Base-by-base conservation (phyloP, 2,888 invertebrate genomes). In the Cylloceria caligata region DNA sequence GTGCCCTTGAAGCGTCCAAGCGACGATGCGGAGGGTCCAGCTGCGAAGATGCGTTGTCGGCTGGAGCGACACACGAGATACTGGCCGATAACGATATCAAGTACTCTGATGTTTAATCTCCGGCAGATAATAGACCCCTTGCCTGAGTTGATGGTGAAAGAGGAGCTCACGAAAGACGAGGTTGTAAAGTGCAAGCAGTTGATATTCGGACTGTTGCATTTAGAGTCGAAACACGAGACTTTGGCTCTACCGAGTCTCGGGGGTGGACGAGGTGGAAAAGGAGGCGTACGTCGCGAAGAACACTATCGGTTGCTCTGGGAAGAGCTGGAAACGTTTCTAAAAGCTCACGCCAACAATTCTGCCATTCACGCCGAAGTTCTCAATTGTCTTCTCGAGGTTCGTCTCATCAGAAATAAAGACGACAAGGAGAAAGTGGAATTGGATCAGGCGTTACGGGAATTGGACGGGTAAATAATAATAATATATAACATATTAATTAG, bases 291-390 rank as follows among this genome's bases (percentile, higher is more conserved):
- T 24, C 95, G 96, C 84, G 98, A 98, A 87, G 98, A 99, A 89
- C 98, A 98, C 88, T 99, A 99, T 93, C 95, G 97, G 60, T 95
- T 97, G 34, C 95, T 99, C 91, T 99, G 98, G 97, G 94, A 95
- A 36, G 99, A 99, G 91, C 92, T 99, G 64, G 99, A 99, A 91
- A 95, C 95, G 11, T 94, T 98, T 45, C 93, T 99, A 0, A 96
- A 97, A 73, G 94, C 96, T 30, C 96, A 96, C 71, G 87, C 91
- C 0, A 88, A 84, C 52, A 92, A 88, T 65, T 96, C 98, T 0
- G 94, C 96, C 3, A 96, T 95, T 85, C 99, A 99, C 90, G 95
- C 95, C 81, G 95, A 95, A 78, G 94, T 98, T 19, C 93, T 98
- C 60, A 95, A 96, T 65, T 97, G 97, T 90, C 93, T 99, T 60